These are phyloP conservation scores for Glossophaga mutica DNA, from an alignment of 2,797 vertebrate species.

Conservation along the genomic window DNA sequence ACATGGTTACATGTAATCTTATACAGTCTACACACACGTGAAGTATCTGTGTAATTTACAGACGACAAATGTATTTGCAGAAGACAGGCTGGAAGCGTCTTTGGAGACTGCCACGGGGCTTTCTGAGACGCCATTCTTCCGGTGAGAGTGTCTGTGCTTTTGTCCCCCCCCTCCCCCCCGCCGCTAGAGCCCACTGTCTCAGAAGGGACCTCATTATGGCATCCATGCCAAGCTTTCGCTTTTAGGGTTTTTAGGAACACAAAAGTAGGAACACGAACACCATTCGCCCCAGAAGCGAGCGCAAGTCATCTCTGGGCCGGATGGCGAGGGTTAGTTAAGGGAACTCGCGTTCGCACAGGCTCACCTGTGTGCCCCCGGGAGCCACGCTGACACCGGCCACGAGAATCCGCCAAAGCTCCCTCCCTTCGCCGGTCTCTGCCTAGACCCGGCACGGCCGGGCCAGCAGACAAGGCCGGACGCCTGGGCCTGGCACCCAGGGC, in stretches of 20 bases:
- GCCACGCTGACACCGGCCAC: background rate
- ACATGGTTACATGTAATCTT: no score
- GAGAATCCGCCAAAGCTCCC: background rate
- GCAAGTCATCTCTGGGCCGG: background rate
- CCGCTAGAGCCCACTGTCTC: background rate
- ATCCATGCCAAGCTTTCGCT: background rate
- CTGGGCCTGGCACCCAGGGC: background rate
- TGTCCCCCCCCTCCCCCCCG: rapidly evolving
- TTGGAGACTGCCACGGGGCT: background rate
- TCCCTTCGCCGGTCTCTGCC: no score
- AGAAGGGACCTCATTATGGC: background rate
- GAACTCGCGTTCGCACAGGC: rapidly evolving
- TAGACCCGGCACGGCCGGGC: rapidly evolving
- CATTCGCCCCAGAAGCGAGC: background rate
- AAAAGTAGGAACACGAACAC: background rate
- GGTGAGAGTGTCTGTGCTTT: background rate
- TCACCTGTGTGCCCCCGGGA: background rate
- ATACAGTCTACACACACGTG: no score
- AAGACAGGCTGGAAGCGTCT: background rate
- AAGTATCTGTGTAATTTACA: background rate
- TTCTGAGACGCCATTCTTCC: background rate
- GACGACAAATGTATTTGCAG: no score
- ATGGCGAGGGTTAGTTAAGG: background rate
- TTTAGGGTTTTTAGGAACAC: background rate
- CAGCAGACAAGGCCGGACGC: background rate